Base-by-base conservation (phyloP, 37 sponge, comb jelly and placozoan genomes). In the Beroe forskalii region DNA sequence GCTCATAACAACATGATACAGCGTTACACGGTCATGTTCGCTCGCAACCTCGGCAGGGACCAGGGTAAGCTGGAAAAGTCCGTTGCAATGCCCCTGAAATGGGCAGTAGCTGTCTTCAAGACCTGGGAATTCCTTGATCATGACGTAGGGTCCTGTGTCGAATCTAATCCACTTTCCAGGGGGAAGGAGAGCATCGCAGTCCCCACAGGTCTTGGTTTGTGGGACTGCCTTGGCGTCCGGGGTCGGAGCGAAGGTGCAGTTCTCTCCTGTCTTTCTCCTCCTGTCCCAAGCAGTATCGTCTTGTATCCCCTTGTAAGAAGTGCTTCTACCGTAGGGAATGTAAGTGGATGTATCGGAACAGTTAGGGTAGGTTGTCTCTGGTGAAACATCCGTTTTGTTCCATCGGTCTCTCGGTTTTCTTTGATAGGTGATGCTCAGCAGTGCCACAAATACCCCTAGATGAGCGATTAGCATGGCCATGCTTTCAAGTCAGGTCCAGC, bases 341-440 rank as follows among this genome's bases (percentile, higher is more conserved):
- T 80, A 80, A 25, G 55, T 80, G 4, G 44, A 43, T 4, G 86
- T 43, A 48, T 80, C 86, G 28, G 86, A 28, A 23, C 86, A 80
- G 55, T 80, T 25, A 1, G 86, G 86, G n/a, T n/a, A n/a, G n/a
- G n/a, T n/a, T n/a, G n/a, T n/a, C n/a, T n/a, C n/a, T n/a, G n/a
- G n/a, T n/a, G n/a, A n/a, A n/a, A n/a, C n/a, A n/a, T n/a, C n/a
- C n/a, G n/a, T n/a, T n/a, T n/a, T n/a, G n/a, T n/a, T n/a, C n/a
- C n/a, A n/a, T n/a, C n/a, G n/a, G n/a, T n/a, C n/a, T n/a, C n/a
- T n/a, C n/a, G n/a, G n/a, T n/a, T n/a, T n/a, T n/a, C n/a, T n/a
- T n/a, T n/a, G n/a, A n/a, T n/a, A n/a, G n/a, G n/a, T n/a, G n/a
- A n/a, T n/a, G n/a, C n/a, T n/a, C n/a, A n/a, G n/a, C n/a, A n/a